Evolutionary conservation across 2,113 vertebrate species (phyloP).

Genomic region (Ameiurus melas): DNA sequence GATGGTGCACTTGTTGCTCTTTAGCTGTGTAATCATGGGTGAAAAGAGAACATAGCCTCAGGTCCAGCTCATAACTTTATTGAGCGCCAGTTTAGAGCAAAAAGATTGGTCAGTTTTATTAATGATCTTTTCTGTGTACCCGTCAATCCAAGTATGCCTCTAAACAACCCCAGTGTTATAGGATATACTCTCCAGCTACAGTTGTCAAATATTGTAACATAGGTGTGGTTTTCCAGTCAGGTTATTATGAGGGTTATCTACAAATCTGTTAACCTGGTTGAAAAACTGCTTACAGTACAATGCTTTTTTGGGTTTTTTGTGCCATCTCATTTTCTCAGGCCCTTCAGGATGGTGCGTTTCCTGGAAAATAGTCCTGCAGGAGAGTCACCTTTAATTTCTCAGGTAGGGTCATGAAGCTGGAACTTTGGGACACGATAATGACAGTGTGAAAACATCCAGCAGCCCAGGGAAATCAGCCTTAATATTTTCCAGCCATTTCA

Average conservation of each 20-base stretch:
- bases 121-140: background rate
- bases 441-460: slow-evolving; percentile 12
- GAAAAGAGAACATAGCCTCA: slow-evolving; percentile 16
- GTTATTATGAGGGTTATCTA: background rate
- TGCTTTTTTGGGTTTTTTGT: background rate
- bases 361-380: slow-evolving; percentile 28
- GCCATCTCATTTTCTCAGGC: background rate
- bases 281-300: background rate
- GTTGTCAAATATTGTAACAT: background rate
- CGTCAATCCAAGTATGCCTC: background rate
- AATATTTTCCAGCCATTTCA: slow-evolving; percentile 34
- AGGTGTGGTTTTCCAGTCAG: background rate
- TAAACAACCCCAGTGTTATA: background rate
- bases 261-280: background rate
- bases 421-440: slow-evolving; percentile 27
- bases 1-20: slow-evolving; percentile 9
- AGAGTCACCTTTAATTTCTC: slow-evolving; percentile 26
- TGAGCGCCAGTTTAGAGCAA: background rate
- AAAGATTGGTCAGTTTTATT: background rate
- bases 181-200: background rate
- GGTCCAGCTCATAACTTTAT: background rate
- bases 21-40: slow-evolving; percentile 6
- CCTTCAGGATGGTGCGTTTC: background rate
- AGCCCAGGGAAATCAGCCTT: slow-evolving; percentile 29
- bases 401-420: background rate